phyloP scores from a whole-genome alignment of 1,140 invertebrate species.

The Metaphire vulgaris region DNA sequence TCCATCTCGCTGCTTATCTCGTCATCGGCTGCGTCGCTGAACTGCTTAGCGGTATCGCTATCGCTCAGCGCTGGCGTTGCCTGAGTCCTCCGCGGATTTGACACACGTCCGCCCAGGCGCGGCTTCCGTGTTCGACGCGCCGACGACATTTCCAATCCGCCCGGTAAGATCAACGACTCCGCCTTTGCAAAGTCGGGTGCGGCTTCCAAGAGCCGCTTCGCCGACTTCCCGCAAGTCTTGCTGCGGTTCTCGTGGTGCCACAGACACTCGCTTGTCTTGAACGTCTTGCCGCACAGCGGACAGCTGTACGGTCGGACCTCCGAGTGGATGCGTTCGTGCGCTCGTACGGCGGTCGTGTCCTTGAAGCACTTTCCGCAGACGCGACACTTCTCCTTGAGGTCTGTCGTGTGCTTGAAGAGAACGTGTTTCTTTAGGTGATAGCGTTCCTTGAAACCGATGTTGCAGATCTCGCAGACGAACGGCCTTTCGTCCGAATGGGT shows the following conservation, averaged over 20 bases:
- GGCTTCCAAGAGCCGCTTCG: not conserved
- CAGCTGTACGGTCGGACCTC: conserved; percentile 29
- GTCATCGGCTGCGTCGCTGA: not conserved
- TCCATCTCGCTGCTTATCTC: not conserved
- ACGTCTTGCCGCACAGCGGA: conserved; percentile 25
- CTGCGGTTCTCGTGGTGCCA: conserved; percentile 32
- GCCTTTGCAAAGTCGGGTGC: too few relatives aligned
- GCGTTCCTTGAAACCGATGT: conserved; percentile 53
- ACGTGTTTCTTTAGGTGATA: conserved; percentile 31
- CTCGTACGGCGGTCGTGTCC: conserved; percentile 30
- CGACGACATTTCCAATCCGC: too few relatives aligned
- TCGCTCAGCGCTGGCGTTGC: too few relatives aligned
- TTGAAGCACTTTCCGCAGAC: conserved; percentile 30
- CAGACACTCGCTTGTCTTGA: conserved; percentile 32
- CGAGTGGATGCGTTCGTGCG: conserved; percentile 31
- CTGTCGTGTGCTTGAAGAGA: conserved; percentile 29
- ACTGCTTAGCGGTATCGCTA: too few relatives aligned
- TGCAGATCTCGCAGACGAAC: conserved; percentile 91
- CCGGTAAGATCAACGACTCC: too few relatives aligned
- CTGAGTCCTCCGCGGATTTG: too few relatives aligned
- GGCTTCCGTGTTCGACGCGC: too few relatives aligned
- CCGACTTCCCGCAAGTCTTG: conserved; percentile 29
- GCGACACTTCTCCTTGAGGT: conserved; percentile 24
- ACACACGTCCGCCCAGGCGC: too few relatives aligned
- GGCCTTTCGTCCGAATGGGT: conserved; percentile 92